Percentiles rank a stretch among this genome's conserved stretches.
Evolutionary conservation across 2,113 vertebrate genomes (phyloP).

Genomic region (Ceyx cyanopectus): DNA sequence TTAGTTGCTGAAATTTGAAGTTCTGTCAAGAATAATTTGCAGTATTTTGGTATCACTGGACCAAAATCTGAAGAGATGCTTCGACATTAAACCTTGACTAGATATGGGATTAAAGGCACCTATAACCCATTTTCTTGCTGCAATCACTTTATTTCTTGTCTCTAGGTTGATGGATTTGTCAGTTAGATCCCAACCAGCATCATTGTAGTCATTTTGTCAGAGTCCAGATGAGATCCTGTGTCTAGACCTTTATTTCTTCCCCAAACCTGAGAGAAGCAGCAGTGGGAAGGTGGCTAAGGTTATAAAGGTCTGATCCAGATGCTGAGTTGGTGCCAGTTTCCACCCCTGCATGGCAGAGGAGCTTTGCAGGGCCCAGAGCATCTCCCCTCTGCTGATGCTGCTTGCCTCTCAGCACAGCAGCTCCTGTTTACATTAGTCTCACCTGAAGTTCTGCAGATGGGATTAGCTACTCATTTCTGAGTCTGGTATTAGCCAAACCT

Average conservation of each 20-base stretch:
- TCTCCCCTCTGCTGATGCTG: not conserved
- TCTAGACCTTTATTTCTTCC: conserved; percentile 13
- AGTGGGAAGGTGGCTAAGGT: conserved; percentile 5
- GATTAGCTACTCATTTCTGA: not conserved
- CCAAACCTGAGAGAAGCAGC: not conserved
- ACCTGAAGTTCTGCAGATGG: not conserved
- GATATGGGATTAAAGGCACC: not conserved
- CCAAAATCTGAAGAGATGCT: not conserved
- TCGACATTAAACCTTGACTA: not conserved
- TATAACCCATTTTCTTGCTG: not conserved
- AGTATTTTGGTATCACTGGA: not conserved
- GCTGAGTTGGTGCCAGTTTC: not conserved
- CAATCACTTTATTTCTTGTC: not conserved
- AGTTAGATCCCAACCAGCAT: not conserved
- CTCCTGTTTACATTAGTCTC: not conserved
- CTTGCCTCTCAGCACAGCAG: not conserved
- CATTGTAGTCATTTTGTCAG: not conserved
- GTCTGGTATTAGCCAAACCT: not conserved
- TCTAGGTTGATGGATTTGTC: not conserved
- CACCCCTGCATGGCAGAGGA: not conserved
- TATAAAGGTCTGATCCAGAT: conserved; percentile 22
- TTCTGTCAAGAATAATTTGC: not conserved
- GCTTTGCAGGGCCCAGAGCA: not conserved
- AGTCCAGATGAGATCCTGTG: not conserved
- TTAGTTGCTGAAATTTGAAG: not conserved